Base-by-base conservation (phyloP, 2,797 vertebrate genomes). In the Otolemur crassicaudatus region DNA sequence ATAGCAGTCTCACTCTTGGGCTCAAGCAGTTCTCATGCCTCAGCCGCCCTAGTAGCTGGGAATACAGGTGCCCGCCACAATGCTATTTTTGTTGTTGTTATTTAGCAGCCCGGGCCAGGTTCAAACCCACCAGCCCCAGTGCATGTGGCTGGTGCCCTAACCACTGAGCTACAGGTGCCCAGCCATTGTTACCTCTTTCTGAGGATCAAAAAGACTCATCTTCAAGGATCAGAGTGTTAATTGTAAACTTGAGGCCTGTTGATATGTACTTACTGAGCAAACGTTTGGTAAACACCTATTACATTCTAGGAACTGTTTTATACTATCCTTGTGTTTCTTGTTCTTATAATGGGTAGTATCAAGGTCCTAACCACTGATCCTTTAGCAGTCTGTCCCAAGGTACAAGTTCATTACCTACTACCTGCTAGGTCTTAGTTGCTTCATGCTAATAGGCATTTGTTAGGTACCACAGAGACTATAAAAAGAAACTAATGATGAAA, bases 391-490 rank as follows among this genome's bases (percentile, higher is more conserved):
- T 81, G 0, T 94, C 40, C 29, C 40, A 83, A 77, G 43, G 1
- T 90, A 46, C 13, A 22, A 23, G 58, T 34, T 83, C 46, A 23
- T 69, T 65, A 94, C 29, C 72, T 77, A 7, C 56, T 65, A 73
- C 90, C 69, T 97, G 72, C 81, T 67, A 91, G 40, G 17, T 86
- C 46, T 14, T 80, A 27, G 4, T 43, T 76, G 60, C 27, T 90
- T 65, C 46, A 70, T n/a, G 23, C 34, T 75, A 53, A 17, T 77
- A 92, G 60, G 20, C 14, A 34, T 63, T 80, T 87, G 19, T 86
- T 94, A 88, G 69, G 31, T 29, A 60, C 83, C 40, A 14, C 69
- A 46, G 43, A 96, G 69, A 91, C 87, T 43, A 77, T 82, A 93
- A 88, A 94, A 73, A 77, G 60, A 94, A 94, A 77, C 29, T 46